Base-by-base conservation (phyloP, 2,797 vertebrate species). In the Uromys caudimaculatus region DNA sequence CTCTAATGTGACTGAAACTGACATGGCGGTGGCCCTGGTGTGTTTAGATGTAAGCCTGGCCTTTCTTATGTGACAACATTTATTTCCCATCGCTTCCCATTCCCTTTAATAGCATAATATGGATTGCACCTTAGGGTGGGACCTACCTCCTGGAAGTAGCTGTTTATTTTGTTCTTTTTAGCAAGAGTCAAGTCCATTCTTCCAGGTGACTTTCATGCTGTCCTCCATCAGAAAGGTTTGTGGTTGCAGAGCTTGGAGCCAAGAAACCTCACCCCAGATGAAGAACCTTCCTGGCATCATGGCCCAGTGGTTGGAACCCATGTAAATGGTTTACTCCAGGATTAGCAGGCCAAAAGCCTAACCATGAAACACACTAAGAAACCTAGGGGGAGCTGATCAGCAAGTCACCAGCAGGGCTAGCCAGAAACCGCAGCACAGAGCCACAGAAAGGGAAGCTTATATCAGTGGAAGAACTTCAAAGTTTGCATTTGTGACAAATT, bases 61-160 rank as follows among this genome's bases (percentile, higher is more conserved):
- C 85, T 91, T 95, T 92, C 54, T 79, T 41, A 81, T 19, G 54
- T 84, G 88, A 91, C 81, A 95, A 27, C 71, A 56, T 85, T 77
- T 90, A 85, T 91, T 94, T n/a, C 64, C n/a, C 54, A 6, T 79
- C 85, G 58, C 67, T 73, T 3, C 44, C 83, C 11, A 10, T 94
- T 77, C 69, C 52, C 19, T 58, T 64, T 32, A 77, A 56, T 60
- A 12, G 47, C 56, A 38, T 32, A 75, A 35, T 79, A 8, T 0
- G 11, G 38, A 69, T 78, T 54, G 24, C 79, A 69, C 24, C 95
- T 54, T 50, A 73, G 14, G 47, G 64, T 50, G 32, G 47, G 56
- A 27, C 82, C 75, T 81, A 8, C 44, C 32, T 94, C 77, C 67
- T 69, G 35, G 27, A 83, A 83, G 58, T 71, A 69, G 6, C 3